Conservation (phyloP, 2,888 invertebrate species). For the Acrobasis repandana region DNA sequence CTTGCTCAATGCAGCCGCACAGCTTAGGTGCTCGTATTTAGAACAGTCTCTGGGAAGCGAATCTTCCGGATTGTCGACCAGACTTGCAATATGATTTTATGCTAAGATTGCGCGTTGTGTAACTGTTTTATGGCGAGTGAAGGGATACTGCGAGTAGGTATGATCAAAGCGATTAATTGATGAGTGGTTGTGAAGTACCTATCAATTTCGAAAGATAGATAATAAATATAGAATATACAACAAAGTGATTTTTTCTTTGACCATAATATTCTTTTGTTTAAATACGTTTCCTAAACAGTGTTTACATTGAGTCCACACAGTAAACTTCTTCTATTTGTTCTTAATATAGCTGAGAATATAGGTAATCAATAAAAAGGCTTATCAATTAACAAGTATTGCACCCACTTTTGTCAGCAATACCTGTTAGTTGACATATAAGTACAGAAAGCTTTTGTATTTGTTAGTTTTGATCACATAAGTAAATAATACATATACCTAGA, state of each 20-base stretch:
- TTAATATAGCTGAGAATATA: no score
- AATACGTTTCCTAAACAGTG: no score
- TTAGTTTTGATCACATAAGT: neutral
- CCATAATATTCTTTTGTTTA: no score
- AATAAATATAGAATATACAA: neutral
- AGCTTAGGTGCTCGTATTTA: conserved; percentile 26
- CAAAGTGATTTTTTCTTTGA: no score
- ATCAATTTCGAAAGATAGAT: neutral
- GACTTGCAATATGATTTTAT: conserved; percentile 18
- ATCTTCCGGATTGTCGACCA: conserved; percentile 15
- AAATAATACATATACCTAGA: no score
- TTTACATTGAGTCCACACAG: no score
- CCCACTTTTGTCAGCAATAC: no score
- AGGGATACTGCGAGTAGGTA: neutral
- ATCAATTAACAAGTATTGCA: no score
- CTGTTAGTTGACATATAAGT: no score
- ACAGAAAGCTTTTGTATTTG: no score
- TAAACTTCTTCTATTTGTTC: no score
- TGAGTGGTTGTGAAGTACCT: neutral
- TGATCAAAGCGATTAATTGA: neutral
- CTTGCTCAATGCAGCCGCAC: conserved; percentile 42
- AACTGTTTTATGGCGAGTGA: neutral
- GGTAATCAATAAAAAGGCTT: no score
- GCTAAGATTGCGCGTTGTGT: conserved; percentile 29
- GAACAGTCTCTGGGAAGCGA: conserved; percentile 5